Percentiles rank a stretch among this genome's conserved stretches.
These are phyloP conservation scores for Brachyalestes nurse DNA, from an alignment of 2,797 vertebrate genomes.

Conservation along the genomic window DNA sequence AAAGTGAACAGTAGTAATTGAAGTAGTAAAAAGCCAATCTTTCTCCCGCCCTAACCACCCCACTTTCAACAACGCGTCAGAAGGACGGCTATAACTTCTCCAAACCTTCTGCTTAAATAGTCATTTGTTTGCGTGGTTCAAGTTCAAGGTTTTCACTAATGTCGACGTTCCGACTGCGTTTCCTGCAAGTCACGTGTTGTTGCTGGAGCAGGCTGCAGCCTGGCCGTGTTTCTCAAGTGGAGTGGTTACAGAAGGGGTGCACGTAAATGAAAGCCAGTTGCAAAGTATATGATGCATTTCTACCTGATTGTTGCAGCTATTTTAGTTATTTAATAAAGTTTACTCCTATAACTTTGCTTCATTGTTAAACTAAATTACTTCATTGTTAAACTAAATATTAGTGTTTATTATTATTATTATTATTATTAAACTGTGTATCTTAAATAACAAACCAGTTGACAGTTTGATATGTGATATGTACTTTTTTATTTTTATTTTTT, in stretches of 20 bases:
- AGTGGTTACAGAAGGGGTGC: not conserved
- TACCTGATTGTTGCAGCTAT: not conserved
- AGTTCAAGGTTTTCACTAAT: constrained; percentile 44
- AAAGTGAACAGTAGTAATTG: too few relatives aligned
- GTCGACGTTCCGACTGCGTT: constrained; percentile 37
- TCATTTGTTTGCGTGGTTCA: not conserved
- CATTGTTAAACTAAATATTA: too few relatives aligned
- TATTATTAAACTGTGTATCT: too few relatives aligned
- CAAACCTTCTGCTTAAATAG: too few relatives aligned
- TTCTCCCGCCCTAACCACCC: not conserved
- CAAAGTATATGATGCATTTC: not conserved
- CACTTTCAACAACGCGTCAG: not conserved
- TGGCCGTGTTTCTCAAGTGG: not conserved
- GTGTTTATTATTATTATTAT: too few relatives aligned
- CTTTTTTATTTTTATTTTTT: constrained; percentile 24
- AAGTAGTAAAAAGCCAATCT: not conserved
- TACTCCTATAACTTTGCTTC: too few relatives aligned
- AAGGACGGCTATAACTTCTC: not conserved
- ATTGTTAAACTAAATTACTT: too few relatives aligned
- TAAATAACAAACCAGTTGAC: too few relatives aligned
- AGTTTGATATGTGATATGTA: too few relatives aligned
- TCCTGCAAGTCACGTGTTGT: constrained; percentile 55
- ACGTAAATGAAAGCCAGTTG: not conserved
- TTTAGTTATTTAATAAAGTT: not conserved
- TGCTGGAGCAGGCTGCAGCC: not conserved